Base-by-base conservation (phyloP, 1,140 invertebrate genomes). In the Anastrepha obliqua region DNA sequence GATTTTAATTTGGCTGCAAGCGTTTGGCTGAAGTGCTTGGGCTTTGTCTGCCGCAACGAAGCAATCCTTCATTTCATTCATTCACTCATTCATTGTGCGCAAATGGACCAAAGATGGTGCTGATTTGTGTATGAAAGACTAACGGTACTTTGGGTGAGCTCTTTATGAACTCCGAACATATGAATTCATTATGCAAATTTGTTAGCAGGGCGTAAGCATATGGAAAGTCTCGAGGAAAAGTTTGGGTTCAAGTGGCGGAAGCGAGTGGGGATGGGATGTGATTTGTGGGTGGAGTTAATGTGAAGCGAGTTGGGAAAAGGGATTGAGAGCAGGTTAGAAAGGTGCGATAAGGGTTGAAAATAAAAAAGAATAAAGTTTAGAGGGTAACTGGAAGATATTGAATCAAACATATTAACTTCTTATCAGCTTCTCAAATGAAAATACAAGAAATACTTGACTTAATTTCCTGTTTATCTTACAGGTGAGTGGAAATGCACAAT, bases 121-220 rank as follows among this genome's bases (percentile, higher is more conserved):
- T 81, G 74, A 81, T 81, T 81, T 81, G 74, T 81, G 6, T 55
- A 81, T 81, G 74, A 55, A 42, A 5, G 74, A n/a, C 74, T 55
- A 20, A 81, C 44, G 17, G 39, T 55, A 55, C 47, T 81, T 55
- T 81, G 47, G 44, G 13, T 81, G 74, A 55, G 74, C 55, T n/a
- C 47, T 81, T 81, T 81, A 81, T 91, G 91, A 91, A 91, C 91
- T 91, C 85, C 51, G 91, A 91, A 90, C 91, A 91, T 91, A 92
- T 92, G 91, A 92, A 92, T 91, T 91, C 90, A 92, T 92, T 92
- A 92, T 92, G 91, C 89, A 92, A 92, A 92, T 92, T 89, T 59
- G 87, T 85, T 13, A 55, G 58, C 47, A 85, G n/a, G 20, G 3
- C n/a, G 47, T 7, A 29, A 47, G 47, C 44, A 81, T 47, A 55